Percentiles rank a stretch among this genome's conserved stretches.
These are phyloP conservation scores for Gambusia yucatana DNA, from an alignment of 2,797 vertebrate species.

Conservation along the genomic window DNA sequence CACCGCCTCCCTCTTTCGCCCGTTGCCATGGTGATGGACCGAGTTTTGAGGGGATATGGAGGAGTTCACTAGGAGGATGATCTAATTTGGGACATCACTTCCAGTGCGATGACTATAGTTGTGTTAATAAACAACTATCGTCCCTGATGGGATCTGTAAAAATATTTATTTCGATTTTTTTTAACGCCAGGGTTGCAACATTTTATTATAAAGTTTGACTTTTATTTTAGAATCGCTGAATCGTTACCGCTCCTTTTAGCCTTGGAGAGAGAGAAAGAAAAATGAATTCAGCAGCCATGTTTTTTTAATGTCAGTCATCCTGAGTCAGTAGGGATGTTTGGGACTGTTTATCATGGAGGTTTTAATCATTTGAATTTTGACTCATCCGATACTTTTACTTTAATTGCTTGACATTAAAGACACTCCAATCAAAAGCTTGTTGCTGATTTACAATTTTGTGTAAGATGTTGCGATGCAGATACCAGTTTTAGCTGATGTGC, in stretches of 20 bases:
- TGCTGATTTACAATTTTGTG: not conserved
- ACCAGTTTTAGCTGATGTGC: not conserved
- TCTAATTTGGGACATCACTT: not conserved
- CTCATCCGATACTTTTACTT: not conserved
- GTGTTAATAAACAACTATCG: not conserved
- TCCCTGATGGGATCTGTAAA: not conserved
- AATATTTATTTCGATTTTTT: not conserved
- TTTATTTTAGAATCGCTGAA: too few species aligned
- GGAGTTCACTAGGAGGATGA: not conserved
- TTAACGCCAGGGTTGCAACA: not conserved
- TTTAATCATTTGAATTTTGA: not conserved
- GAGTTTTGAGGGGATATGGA: not conserved
- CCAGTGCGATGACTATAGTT: not conserved
- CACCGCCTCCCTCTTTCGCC: slow-evolving; percentile 45
- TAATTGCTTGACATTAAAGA: not conserved
- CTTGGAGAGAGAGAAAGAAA: too few species aligned
- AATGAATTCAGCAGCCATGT: not conserved
- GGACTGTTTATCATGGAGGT: not conserved
- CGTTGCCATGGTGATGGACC: slow-evolving; percentile 57
- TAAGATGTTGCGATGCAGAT: not conserved
- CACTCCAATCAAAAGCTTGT: not conserved
- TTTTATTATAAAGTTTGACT: not conserved
- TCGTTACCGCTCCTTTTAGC: too few species aligned
- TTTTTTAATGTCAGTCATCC: not conserved
- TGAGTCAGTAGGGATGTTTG: not conserved